Evolutionary conservation across 1,140 invertebrate genomes (phyloP).

Genomic region (Zaprionus africanus): DNA sequence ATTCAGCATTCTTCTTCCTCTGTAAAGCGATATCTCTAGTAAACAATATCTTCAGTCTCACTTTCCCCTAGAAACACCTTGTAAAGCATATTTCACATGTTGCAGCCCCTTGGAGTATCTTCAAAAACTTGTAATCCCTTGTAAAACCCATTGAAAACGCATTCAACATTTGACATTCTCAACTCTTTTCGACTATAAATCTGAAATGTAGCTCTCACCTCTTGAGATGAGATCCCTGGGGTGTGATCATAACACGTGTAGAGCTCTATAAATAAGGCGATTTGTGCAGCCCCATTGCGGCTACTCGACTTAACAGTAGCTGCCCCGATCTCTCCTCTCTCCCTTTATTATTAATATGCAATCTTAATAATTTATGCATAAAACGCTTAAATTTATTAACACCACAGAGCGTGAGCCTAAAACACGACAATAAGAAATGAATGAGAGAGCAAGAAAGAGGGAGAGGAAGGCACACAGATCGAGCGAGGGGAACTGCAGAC

Average conservation of each 20-base stretch:
- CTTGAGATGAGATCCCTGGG: conserved; percentile 53
- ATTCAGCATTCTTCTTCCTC: background rate
- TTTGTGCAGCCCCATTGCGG: conserved; percentile 30
- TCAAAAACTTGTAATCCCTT: conserved; percentile 11
- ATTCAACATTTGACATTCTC: conserved; percentile 35
- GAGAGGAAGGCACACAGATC: conserved; percentile 52
- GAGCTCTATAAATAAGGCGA: conserved; percentile 67
- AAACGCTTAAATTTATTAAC: conserved; percentile 72
- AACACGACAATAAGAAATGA: conserved; percentile 29
- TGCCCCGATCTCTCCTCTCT: background rate
- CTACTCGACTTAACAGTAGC: conserved; percentile 38
- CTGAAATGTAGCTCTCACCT: conserved; percentile 45
- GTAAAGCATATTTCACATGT: conserved; percentile 12
- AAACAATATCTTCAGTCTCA: background rate
- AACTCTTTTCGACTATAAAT: conserved; percentile 41
- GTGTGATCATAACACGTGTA: conserved; percentile 76
- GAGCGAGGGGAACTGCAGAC: conserved; percentile 12
- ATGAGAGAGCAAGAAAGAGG: conserved; percentile 9
- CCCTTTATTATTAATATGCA: conserved; percentile 65
- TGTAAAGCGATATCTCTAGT: background rate
- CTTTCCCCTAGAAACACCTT: conserved; percentile 9
- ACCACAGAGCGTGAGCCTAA: conserved; percentile 19
- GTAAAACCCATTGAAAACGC: conserved; percentile 20
- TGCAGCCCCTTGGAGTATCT: background rate
- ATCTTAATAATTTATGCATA: conserved; percentile 73